These are phyloP conservation scores for Calameuta idolon DNA, from an alignment of 2,888 invertebrate genomes.

Conservation along the genomic window DNA sequence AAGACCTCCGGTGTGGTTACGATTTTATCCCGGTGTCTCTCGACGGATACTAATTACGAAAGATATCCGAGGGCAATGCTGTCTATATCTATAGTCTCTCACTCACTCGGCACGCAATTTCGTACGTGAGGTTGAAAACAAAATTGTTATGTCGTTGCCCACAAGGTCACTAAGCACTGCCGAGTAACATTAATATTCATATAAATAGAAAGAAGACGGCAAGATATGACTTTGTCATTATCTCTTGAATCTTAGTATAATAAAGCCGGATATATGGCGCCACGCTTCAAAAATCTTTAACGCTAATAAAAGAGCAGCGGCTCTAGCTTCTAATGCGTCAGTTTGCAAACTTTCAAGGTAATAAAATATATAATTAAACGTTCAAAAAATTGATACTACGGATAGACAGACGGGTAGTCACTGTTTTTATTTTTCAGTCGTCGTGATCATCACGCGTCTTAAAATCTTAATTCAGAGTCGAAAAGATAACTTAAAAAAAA, in stretches of 20 bases:
- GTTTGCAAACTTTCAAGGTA: background rate
- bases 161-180: background rate
- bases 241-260: background rate
- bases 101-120: background rate
- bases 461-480: too few species aligned
- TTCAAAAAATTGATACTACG: too few species aligned
- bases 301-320: background rate
- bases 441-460: too few species aligned
- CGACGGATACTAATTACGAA: background rate
- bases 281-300: background rate
- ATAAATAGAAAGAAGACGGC: background rate
- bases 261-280: background rate
- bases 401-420: too few species aligned
- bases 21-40: background rate
- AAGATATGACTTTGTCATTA: background rate
- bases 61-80: too few species aligned
- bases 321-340: background rate
- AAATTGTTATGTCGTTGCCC: background rate
- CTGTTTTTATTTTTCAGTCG: too few species aligned
- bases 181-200: background rate
- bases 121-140: background rate
- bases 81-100: background rate
- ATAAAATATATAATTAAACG: background rate
- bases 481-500: too few species aligned
- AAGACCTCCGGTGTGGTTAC: background rate